phyloP scores from a whole-genome alignment of 2,888 invertebrate genomes.

The Pyrrhosoma nymphula region DNA sequence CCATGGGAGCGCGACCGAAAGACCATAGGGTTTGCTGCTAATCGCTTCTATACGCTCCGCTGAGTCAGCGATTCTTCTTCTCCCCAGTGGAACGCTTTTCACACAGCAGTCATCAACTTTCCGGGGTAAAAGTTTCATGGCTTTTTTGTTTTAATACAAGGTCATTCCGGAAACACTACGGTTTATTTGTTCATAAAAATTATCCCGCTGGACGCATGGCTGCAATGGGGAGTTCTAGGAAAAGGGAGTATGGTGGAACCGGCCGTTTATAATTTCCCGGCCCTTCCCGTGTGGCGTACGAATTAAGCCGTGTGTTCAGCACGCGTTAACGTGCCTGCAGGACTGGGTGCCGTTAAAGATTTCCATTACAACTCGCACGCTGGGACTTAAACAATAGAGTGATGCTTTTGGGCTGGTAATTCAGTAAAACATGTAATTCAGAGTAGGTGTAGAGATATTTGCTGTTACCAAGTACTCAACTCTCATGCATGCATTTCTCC shows the following conservation, averaged over 20 bases:
- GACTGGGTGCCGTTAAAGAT: neutral
- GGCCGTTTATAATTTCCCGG: neutral
- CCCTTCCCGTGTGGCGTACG: neutral
- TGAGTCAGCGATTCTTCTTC: slow-evolving; percentile 30
- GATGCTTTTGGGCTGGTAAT: neutral
- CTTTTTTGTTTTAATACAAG: neutral
- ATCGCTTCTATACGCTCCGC: slow-evolving; percentile 34
- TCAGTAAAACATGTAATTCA: neutral
- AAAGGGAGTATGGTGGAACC: neutral
- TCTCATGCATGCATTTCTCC: neutral
- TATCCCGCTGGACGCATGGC: neutral
- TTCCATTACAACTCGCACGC: neutral
- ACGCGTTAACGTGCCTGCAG: neutral
- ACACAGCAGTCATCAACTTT: slow-evolving; percentile 27
- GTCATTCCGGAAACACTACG: slow-evolving; percentile 19
- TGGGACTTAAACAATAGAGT: neutral
- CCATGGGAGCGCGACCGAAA: neutral
- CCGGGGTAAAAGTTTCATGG: neutral
- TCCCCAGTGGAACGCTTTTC: neutral
- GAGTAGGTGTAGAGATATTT: neutral
- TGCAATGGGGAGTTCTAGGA: neutral
- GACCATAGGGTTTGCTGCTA: slow-evolving; percentile 23
- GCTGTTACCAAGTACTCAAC: neutral
- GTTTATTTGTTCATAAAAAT: slow-evolving; percentile 10
- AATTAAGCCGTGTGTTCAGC: neutral